These are phyloP conservation scores for Etheostoma spectabile DNA, from an alignment of 2,113 vertebrate genomes.

Conservation along the genomic window DNA sequence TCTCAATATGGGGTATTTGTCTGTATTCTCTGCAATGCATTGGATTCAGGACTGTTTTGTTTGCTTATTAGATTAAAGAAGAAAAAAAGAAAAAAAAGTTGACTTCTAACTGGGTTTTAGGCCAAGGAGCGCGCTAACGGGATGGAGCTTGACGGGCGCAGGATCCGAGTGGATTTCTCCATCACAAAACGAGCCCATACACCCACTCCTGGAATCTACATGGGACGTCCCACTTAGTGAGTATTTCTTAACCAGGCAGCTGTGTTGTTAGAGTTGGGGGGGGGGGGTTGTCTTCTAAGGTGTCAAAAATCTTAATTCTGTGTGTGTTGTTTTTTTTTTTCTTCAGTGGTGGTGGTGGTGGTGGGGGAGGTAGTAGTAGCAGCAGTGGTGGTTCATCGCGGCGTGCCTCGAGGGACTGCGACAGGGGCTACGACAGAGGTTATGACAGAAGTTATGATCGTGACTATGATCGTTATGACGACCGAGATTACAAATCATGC, in stretches of 20 bases:
- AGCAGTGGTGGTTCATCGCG: conserved; percentile 56
- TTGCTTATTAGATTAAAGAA: background rate
- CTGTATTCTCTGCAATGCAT: background rate
- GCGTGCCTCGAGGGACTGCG: conserved; percentile 76
- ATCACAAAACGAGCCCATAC: conserved; percentile 93
- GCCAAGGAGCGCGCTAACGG: conserved; percentile 88
- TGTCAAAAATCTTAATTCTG: background rate
- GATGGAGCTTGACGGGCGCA: conserved; percentile 93
- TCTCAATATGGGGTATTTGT: background rate
- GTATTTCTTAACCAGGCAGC: conserved; percentile 4
- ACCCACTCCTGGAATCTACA: conserved; percentile 94
- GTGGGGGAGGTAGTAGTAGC: fast-evolving
- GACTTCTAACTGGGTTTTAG: conserved; percentile 27
- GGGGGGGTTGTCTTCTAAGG: too few relatives aligned
- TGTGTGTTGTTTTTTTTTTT: background rate
- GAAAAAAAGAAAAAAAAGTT: too few relatives aligned
- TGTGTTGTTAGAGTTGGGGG: background rate
- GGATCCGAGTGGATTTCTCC: conserved; percentile 93
- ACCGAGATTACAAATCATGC: conserved; percentile 52
- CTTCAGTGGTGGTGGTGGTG: conserved; percentile 14
- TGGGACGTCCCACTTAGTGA: conserved; percentile 93
- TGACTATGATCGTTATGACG: conserved; percentile 89
- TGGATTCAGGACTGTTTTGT: background rate
- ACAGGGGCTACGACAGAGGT: conserved; percentile 90
- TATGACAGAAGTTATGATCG: conserved; percentile 87